phyloP scores from a whole-genome alignment of 1,140 invertebrate genomes.

The Coptotermes formosanus region DNA sequence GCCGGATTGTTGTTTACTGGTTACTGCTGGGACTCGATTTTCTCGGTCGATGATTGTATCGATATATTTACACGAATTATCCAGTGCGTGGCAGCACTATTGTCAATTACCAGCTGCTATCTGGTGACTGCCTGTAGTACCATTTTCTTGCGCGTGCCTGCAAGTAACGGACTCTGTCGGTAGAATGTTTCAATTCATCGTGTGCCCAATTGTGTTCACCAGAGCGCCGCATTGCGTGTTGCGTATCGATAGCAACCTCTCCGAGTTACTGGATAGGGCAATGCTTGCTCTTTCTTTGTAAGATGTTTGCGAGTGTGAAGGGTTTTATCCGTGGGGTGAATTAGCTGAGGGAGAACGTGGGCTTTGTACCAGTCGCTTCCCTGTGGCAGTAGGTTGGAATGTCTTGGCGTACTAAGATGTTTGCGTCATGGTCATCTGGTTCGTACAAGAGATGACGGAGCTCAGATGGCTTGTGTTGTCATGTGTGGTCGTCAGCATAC shows the following conservation, averaged over 20 bases:
- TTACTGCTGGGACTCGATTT: no score
- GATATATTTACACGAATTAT: neutral
- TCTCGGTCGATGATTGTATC: neutral
- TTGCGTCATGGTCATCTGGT: constrained; percentile 6
- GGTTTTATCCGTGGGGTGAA: neutral
- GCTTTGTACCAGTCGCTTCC: neutral
- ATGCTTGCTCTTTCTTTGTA: neutral
- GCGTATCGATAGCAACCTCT: neutral
- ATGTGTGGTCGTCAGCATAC: neutral
- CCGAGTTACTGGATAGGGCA: neutral
- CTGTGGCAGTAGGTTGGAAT: neutral
- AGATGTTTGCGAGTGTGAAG: neutral
- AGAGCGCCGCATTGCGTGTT: neutral
- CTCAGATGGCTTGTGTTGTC: constrained; percentile 7
- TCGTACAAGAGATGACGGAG: neutral
- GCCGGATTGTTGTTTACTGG: no score
- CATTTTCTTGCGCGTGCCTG: neutral
- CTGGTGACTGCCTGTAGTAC: neutral
- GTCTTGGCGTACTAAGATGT: neutral
- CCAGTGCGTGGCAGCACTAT: neutral
- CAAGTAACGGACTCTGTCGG: neutral
- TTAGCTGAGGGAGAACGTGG: neutral
- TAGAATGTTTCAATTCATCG: neutral
- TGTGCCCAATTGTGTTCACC: neutral
- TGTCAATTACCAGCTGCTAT: neutral